A percentile compares a stretch with the other conserved stretches of the same genome.
phyloP scores from a whole-genome alignment of 2,113 vertebrate species.

The Kryptolebias marmoratus region DNA sequence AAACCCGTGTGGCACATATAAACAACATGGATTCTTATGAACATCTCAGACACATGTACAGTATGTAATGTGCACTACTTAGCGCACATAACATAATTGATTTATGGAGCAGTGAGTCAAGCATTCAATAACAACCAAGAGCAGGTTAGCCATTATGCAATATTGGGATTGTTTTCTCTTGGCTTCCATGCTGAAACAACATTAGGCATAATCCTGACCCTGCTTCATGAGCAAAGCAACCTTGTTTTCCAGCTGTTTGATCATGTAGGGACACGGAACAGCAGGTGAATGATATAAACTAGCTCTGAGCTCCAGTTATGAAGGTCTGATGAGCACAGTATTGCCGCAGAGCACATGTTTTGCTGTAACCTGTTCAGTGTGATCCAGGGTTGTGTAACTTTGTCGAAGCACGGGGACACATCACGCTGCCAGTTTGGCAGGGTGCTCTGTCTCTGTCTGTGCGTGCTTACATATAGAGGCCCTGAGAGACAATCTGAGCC shows the following conservation, averaged over 20 bases:
- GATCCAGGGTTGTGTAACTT: conserved; percentile 63
- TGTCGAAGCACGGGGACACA: conserved; percentile 48
- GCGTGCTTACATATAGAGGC: conserved; percentile 15
- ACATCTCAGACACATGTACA: background rate
- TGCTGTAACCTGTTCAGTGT: conserved; percentile 21
- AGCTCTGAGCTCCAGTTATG: background rate
- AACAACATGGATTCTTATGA: background rate
- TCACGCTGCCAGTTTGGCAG: conserved; percentile 53
- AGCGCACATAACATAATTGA: background rate
- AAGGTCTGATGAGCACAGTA: conserved; percentile 4
- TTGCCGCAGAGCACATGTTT: conserved; percentile 30
- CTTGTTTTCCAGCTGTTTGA: conserved; percentile 14
- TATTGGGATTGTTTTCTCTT: background rate
- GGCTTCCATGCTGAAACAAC: background rate
- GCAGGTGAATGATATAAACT: conserved; percentile 15
- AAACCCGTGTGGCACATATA: background rate
- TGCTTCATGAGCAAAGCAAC: background rate
- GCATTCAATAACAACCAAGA: conserved; percentile 13
- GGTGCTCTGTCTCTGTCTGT: conserved; percentile 25
- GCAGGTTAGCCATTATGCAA: conserved; percentile 26
- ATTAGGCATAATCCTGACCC: background rate
- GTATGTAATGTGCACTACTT: conserved; percentile 2
- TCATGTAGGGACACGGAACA: background rate
- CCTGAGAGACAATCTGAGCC: conserved; percentile 44
- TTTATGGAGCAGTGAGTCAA: conserved; percentile 9